These are phyloP conservation scores for Dermolepida albohirtum DNA, from an alignment of 2,888 invertebrate genomes.

Conservation along the genomic window DNA sequence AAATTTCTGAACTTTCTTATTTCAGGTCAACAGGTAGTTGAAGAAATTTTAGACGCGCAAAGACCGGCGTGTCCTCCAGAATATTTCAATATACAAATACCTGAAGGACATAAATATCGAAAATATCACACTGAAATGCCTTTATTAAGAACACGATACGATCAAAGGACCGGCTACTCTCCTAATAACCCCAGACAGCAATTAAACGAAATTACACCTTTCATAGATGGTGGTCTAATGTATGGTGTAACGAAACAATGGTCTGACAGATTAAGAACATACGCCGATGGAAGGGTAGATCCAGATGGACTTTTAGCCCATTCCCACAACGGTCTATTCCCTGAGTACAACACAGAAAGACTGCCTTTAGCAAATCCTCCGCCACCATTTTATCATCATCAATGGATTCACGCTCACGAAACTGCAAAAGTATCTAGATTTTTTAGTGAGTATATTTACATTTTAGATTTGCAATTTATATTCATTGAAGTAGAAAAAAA, in stretches of 20 bases:
- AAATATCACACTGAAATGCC: conserved; percentile 65
- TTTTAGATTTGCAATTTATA: neutral
- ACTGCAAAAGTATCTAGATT: conserved; percentile 67
- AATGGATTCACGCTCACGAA: conserved; percentile 61
- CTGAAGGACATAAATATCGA: conserved; percentile 63
- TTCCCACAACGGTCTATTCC: conserved; percentile 65
- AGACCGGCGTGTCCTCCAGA: conserved; percentile 72
- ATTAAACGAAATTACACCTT: conserved; percentile 73
- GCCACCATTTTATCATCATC: conserved; percentile 66
- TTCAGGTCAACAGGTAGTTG: conserved; percentile 72
- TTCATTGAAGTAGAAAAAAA: neutral
- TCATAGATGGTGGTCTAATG: conserved; percentile 71
- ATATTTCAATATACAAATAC: conserved; percentile 71
- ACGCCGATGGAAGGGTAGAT: conserved; percentile 65
- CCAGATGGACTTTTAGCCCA: conserved; percentile 65
- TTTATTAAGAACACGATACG: conserved; percentile 68
- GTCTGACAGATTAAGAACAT: conserved; percentile 68
- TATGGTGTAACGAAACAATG: conserved; percentile 72
- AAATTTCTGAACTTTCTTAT: neutral
- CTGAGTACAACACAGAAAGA: conserved; percentile 66
- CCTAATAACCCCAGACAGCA: conserved; percentile 73
- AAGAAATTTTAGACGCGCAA: conserved; percentile 73
- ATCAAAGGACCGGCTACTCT: conserved; percentile 68
- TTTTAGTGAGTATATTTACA: conserved; percentile 65
- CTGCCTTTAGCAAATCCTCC: conserved; percentile 72